Evolutionary conservation across 2,113 vertebrate genomes (phyloP), one percentile per base, ranked within the genome.

Genomic region (Passer montanus): DNA sequence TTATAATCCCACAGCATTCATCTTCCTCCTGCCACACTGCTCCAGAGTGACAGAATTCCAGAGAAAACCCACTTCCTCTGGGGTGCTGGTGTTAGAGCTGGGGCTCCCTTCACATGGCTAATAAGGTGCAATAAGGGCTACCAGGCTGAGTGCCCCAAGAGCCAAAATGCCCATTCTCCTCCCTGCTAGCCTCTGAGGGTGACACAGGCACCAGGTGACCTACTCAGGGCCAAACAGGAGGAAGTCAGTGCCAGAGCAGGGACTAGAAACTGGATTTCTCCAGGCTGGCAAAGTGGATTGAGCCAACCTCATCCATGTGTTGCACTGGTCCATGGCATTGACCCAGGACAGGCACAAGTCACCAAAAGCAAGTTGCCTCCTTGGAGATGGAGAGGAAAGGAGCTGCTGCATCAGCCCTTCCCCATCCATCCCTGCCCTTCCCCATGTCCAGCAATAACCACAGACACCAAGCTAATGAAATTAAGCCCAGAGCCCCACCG

Each of bases 401-500:
- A 91, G 41, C 35, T 73, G 41, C n/a, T 33, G 11, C 53, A 50
- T 35, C 74, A 84, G 31, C 52, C 69, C 74, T 81, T 73, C 43
- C 35, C 30, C 58, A 41, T 11, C 31, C 53, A 76, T 59, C 66
- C 53, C 68, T 83, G 67, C 37, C 90, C 37, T 64, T 94, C 80
- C 76, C 84, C 62, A 12, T 49, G 35, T 66, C 73, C 77, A 89
- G 91, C 94, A 85, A 87, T 78, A 95, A 94, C 80, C 85, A 83
- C 84, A 96, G 91, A 85, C 95, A 97, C 82, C 60, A 43, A 68
- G 69, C 47, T 97, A 97, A 97, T 96, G 84, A 92, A 96, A 96
- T 97, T 93, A 97, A 70, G 50, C 52, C 64, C 75, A 53, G 83
- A 91, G 88, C 82, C 73, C 50, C 86, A 55, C 31, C 1, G 0